phyloP scores from a whole-genome alignment of 2,113 vertebrate species.

The Electrona antarctica region DNA sequence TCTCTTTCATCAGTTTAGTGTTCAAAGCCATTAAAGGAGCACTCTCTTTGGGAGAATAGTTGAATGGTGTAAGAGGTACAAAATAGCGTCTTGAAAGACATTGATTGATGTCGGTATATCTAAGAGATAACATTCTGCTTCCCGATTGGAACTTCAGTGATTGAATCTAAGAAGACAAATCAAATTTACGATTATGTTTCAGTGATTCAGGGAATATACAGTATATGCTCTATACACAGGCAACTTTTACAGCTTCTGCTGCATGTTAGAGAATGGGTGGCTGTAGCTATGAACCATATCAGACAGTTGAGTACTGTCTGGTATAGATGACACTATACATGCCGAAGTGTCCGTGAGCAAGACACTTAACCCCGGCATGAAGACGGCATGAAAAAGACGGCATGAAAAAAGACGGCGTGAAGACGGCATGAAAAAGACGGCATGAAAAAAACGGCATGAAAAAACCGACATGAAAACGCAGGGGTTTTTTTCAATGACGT shows the following conservation, averaged over 20 bases:
- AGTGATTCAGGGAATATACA: constrained; percentile 21
- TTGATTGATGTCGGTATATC: constrained; percentile 42
- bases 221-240: neutral
- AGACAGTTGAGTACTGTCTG: neutral
- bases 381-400: no score
- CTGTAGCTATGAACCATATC: neutral
- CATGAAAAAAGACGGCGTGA: no score
- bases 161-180: constrained; percentile 38
- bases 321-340: no score
- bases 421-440: no score
- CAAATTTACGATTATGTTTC: constrained; percentile 16
- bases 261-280: constrained; percentile 1
- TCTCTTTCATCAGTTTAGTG: constrained; percentile 65
- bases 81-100: constrained; percentile 24
- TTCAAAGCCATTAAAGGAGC: constrained; percentile 64
- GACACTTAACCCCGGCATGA: no score
- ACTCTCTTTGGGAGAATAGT: constrained; percentile 42
- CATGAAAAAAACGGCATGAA: no score
- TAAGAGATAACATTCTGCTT: constrained; percentile 38
- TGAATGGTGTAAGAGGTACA: no score
- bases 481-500: no score
- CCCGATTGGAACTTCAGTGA: constrained; percentile 22
- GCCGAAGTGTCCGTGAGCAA: no score
- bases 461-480: no score
- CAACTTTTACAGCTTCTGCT: constrained; percentile 8